Conservation (phyloP, 2,113 vertebrate genomes). For the Sphaerodactylus townsendi region DNA sequence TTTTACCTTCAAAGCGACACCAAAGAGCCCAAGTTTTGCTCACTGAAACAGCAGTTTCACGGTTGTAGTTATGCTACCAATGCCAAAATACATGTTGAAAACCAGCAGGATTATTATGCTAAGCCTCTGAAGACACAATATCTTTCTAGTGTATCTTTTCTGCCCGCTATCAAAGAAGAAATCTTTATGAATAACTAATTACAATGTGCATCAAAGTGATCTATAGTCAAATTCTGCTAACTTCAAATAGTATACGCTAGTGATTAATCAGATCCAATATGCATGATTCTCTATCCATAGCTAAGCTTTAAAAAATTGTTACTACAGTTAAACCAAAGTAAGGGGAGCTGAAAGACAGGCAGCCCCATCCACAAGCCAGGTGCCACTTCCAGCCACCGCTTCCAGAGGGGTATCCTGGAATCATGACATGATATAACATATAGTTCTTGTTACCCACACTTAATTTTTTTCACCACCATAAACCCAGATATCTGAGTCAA, state of each 20-base stretch:
- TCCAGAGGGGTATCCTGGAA: too few species aligned
- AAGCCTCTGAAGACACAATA: conserved; percentile 48
- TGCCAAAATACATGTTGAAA: conserved; percentile 52
- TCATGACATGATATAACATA: too few species aligned
- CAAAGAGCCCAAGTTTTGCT: conserved; percentile 53
- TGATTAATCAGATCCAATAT: conserved; percentile 3
- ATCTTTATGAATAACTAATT: conserved; percentile 42
- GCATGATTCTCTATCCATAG: background rate
- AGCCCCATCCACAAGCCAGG: too few species aligned
- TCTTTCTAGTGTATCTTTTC: conserved; percentile 39
- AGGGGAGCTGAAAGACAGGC: background rate
- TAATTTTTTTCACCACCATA: too few species aligned
- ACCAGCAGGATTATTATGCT: conserved; percentile 48
- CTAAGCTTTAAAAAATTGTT: background rate
- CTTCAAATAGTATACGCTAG: conserved; percentile 25
- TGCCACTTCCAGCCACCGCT: too few species aligned
- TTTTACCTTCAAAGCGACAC: conserved; percentile 74
- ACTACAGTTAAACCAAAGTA: background rate
- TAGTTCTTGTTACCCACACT: too few species aligned
- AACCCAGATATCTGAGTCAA: too few species aligned
- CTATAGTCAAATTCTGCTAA: background rate
- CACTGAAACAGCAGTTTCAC: conserved; percentile 57
- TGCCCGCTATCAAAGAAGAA: conserved; percentile 30
- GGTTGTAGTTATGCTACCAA: conserved; percentile 40
- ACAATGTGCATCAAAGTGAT: background rate